Percentiles rank a stretch among this genome's conserved stretches.
These are phyloP conservation scores for Mystacides longicornis DNA, from an alignment of 2,888 invertebrate species.

Conservation along the genomic window DNA sequence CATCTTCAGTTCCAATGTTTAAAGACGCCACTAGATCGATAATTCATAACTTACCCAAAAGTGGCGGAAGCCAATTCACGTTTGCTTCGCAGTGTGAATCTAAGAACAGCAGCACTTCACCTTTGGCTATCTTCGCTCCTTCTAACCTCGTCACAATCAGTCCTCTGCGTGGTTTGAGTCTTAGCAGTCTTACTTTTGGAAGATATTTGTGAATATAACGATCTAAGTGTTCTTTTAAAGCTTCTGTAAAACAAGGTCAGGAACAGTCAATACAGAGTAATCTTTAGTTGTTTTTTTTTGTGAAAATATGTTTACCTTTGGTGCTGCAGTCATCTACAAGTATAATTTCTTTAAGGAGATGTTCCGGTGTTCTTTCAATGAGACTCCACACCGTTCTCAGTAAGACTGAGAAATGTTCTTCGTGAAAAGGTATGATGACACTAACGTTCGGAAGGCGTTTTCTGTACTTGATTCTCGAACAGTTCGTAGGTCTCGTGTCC, in stretches of 20 bases:
- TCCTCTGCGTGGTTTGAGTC: conserved; percentile 66
- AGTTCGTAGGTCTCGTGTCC: conserved; percentile 64
- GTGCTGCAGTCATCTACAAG: conserved; percentile 82
- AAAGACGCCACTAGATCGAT: too few relatives aligned
- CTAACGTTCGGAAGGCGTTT: conserved; percentile 71
- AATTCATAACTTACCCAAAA: conserved; percentile 61
- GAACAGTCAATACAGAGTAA: too few relatives aligned
- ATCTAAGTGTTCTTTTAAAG: conserved; percentile 63
- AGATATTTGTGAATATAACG: conserved; percentile 62
- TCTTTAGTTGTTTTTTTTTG: too few relatives aligned
- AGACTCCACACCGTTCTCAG: conserved; percentile 72
- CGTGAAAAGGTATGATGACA: conserved; percentile 87
- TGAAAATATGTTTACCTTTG: too few relatives aligned
- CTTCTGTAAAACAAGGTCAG: conserved; percentile 51
- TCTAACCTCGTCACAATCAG: conserved; percentile 80
- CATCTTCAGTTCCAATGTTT: too few relatives aligned
- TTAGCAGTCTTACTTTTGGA: conserved; percentile 44
- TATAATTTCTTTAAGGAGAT: conserved; percentile 76
- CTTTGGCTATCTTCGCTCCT: conserved; percentile 69
- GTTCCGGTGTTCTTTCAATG: conserved; percentile 69
- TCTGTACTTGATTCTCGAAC: conserved; percentile 60
- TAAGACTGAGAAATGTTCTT: conserved; percentile 85
- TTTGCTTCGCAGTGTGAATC: conserved; percentile 90
- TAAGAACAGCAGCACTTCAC: conserved; percentile 76
- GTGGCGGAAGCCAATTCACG: conserved; percentile 86